Evolutionary conservation across 1,140 invertebrate genomes (phyloP), one percentile per base, ranked within the genome.

Genomic region (Hetaerina americana): DNA sequence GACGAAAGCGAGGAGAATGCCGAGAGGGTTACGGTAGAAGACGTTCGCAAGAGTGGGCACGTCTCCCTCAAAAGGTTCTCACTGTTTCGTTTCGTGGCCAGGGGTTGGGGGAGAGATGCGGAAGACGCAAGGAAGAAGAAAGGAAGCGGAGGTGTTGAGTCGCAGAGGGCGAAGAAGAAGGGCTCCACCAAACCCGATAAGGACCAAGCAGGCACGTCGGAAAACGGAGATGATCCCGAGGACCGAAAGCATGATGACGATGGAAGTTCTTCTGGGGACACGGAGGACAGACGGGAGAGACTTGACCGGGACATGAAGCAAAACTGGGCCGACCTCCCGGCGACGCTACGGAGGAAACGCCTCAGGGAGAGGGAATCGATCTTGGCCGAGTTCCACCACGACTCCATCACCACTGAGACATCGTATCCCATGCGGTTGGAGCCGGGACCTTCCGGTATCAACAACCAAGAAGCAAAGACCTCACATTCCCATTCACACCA

Each of bases 261-360:
- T 18, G 40, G 10, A 12, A n/a, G n/a, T n/a, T 57, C 40, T 18
- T 57, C 40, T 1, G 40, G 40, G 1, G 40, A 57, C 40, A 18
- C 40, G 2, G 40, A 57, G 26, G 26, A 69, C 22, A n/a, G 68
- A 5, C 5, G 27, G 18, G 70, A 70, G 22, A 12, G 31, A 15
- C 49, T 28, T 8, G 28, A 70, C 27, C 22, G 24, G 28, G 24
- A 40, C 1, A 74, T 74, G 73, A 67, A 69, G 66, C 77, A 75
- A 70, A 82, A 81, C 71, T 83, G 82, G 82, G 80, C 80, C 0
- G 81, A 84, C 25, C 40, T 84, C 26, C 82, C 82, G 5, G 81
- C 78, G 18, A 84, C 82, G 0, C 40, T 83, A 67, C 73, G 81
- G 49, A 78, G 81, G 27, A 70, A 70, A 25, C 2, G 10, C 3